Evolutionary conservation across 2,797 vertebrate genomes (phyloP).

Genomic region (Alcedo atthis): DNA sequence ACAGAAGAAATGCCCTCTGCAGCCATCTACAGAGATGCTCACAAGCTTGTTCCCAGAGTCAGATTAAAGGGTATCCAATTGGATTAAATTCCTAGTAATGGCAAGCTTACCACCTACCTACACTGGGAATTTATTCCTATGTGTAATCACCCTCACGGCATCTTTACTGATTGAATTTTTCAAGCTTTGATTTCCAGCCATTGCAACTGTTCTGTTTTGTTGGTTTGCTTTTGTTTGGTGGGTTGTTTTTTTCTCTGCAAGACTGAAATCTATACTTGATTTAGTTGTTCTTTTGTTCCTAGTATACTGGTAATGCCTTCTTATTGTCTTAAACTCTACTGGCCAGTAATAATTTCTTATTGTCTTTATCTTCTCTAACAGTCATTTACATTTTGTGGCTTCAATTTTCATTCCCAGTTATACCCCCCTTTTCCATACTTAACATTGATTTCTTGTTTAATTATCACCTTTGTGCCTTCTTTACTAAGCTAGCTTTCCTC

Average conservation of each 20-base stretch:
- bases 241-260: background rate
- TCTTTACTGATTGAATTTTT: conserved; percentile 46
- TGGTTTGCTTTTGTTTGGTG: no score
- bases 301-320: background rate
- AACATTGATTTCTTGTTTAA: conserved; percentile 66
- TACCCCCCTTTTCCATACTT: conserved; percentile 40
- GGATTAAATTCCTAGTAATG: conserved; percentile 58
- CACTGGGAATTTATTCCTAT: conserved; percentile 38
- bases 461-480: conserved; percentile 58
- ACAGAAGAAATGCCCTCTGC: background rate
- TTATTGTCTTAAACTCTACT: conserved; percentile 25
- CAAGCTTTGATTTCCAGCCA: conserved; percentile 36
- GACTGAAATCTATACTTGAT: conserved; percentile 30
- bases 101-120: conserved; percentile 49
- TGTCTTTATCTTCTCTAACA: conserved; percentile 17
- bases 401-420: conserved; percentile 40
- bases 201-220: background rate
- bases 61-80: conserved; percentile 46
- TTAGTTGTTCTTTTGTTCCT: conserved; percentile 37
- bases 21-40: background rate
- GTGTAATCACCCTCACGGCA: background rate
- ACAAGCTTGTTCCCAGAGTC: conserved; percentile 1
- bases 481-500: conserved; percentile 33
- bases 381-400: conserved; percentile 27
- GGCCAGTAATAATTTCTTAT: conserved; percentile 31